Evolutionary conservation across 1,140 invertebrate species (phyloP), one percentile per base, ranked within the genome.

Genomic region (Druon quercuslanigerum): DNA sequence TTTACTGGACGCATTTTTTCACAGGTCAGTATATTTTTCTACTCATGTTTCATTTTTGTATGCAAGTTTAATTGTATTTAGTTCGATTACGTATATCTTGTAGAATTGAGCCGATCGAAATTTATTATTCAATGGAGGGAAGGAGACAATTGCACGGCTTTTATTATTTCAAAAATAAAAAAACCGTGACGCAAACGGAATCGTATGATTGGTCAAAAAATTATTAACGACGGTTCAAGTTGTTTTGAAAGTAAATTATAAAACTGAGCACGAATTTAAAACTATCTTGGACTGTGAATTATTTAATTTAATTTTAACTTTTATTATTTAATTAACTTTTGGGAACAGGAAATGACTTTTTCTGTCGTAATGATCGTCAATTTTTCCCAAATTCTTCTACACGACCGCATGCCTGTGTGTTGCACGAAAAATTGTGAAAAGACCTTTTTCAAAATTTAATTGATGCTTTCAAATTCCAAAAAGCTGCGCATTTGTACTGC

Each of bases 1-100:
- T 88, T 88, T 83, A 79, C 83, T 77, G 85, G 82, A 83, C 80
- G 81, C 85, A 82, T 87, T 87, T 84, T 83, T 83, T 82, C 75
- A 81, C 83, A 88, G 87, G 87, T 89, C 81, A 88, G 86, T 89
- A 89, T 87, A 71, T 79, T 85, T 87, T 87, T 85, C 82, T 79
- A 75, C 79, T 66, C 60, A 66, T 66, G 60, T 66, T 25, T 66
- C 25, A 66, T 66, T 66, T 40, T 66, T 66, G 25, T 66, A 40
- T 66, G 60, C 60, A 17, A 60, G 57, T 60, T n/a, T 66, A 40
- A 66, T 66, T 66, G 60, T 66, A 14, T 13, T 60, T 60, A 20
- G 9, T 33, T 33, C 9, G 9, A 13, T 66, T 46, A 66, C 13
- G 20, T 66, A 66, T 40, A 14, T 66, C 25, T 14, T 66, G 5